Evolutionary conservation across 2,113 vertebrate genomes (phyloP), one percentile per base, ranked within the genome.

Genomic region (Oreocharis arfaki): DNA sequence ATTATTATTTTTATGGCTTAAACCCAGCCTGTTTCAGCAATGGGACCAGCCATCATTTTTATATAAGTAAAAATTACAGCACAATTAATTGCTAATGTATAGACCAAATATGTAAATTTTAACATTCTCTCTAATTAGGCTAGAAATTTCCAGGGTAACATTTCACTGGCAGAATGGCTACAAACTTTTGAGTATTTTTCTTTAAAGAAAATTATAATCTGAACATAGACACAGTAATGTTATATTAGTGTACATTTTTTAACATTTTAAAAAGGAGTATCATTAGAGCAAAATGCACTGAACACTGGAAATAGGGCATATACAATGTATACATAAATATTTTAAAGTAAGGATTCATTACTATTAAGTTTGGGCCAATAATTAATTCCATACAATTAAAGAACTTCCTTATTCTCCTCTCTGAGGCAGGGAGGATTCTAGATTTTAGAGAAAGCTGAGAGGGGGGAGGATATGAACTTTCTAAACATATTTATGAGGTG

Each of bases 351-450:
- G 49, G 85, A 87, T 64, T 94, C 27, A 92, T 84, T 75, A 71
- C n/a, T 94, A 50, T 57, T 75, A 84, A 59, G 65, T 89, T 95
- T 92, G 79, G 46, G 64, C 50, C 23, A 71, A 74, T 71, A 95
- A 77, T 91, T 93, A 23, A 63, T 86, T 74, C 80, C 60, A 88
- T 42, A 93, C 7, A 71, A 61, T 71, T 37, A 61, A 33, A 80
- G n/a, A 87, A 90, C 37, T 60, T 84, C 44, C 57, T 93, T 83
- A 55, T 56, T 88, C 53, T 84, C 73, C 70, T 68, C 93, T 88
- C 69, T 83, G 94, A 91, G 65, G 85, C 65, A 96, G 79, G 88
- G 2, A 95, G 39, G 87, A 93, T 69, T 76, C 84, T 76, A 52
- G 23, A 47, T 28, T 80, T 87, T 77, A 65, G 23, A 94, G 60